Base-by-base conservation (phyloP, 2,888 invertebrate genomes). In the Drosophila fulvimacula region DNA sequence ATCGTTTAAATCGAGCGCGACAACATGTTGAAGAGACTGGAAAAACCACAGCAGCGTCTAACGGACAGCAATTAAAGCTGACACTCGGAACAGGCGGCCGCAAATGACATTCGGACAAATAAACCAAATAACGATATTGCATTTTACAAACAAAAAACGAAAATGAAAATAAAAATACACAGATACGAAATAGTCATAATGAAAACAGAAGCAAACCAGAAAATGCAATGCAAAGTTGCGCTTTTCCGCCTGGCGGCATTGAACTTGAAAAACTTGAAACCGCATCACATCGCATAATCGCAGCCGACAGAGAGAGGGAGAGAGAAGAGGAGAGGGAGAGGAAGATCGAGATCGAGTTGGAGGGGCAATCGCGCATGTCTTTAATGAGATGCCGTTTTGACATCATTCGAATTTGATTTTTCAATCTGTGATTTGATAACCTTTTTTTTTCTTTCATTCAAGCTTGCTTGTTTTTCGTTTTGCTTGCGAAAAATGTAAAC, bases 51-150 rank as follows among this genome's bases (percentile, higher is more conserved):
- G 52, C 53, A 39, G 38, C 57, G 38, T 57, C 56, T 55, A 62
- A 32, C 65, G 56, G 69, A 60, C 48, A 65, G 39, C 82, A 88
- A 82, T 88, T 82, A 88, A 82, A 74, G 61, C 70, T 72, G 71
- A 69, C 82, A 66, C 73, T 53, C 55, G 60, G 51, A 27, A 48
- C 60, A 57, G 61, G 27, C 34, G 52, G 58, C 34, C 49, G 21
- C 41, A 49, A 69, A 42, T 68, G 69, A 56, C 66, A 67, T 68
- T 56, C 49, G 38, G 17, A 46, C 49, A 61, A 58, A 71, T 70
- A 77, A 65, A 69, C 89, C 51, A 86, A 88, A 88, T 86, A 83
- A 88, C 87, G 87, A 88, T 82, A 82, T 86, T 86, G 81, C 82
- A 83, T 86, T 86, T 86, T 69, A 76, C 73, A 69, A 30, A 6